phyloP scores from a whole-genome alignment of 2,888 invertebrate genomes.

The Drosophila lutescens region DNA sequence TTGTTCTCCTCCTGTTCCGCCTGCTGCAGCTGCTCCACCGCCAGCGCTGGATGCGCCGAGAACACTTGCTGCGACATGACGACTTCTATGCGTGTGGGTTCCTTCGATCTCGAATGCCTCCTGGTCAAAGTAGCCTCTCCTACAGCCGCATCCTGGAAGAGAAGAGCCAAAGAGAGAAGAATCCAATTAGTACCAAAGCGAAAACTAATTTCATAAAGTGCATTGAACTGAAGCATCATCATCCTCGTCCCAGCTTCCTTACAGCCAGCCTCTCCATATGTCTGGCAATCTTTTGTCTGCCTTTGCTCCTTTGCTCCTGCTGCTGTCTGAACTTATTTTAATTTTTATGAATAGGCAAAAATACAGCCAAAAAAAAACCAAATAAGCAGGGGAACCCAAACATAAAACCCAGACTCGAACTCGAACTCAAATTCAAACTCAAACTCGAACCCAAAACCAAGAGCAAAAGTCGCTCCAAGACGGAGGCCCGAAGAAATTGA shows the following conservation, averaged over 20 bases:
- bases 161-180: constrained; percentile 33
- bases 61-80: constrained; percentile 80
- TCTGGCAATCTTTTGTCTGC: constrained; percentile 52
- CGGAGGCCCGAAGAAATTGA: constrained; percentile 65
- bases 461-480: constrained; percentile 69
- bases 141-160: constrained; percentile 67
- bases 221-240: constrained; percentile 61
- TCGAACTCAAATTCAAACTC: constrained; percentile 57
- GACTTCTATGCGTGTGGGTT: constrained; percentile 21
- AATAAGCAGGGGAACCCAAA: constrained; percentile 27
- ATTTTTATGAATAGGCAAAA: constrained; percentile 79
- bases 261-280: constrained; percentile 37
- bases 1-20: constrained; percentile 53
- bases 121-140: constrained; percentile 12
- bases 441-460: constrained; percentile 66
- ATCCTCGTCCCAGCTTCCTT: constrained; percentile 34
- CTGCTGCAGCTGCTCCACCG: constrained; percentile 77
- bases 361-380: constrained; percentile 49
- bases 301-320: constrained; percentile 26
- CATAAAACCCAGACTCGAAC: constrained; percentile 34
- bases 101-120: constrained; percentile 8
- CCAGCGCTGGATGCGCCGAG: constrained; percentile 83
- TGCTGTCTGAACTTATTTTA: constrained; percentile 71
- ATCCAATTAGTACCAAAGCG: constrained; percentile 66
- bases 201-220: constrained; percentile 73